These are phyloP conservation scores for Leptopilina clavipes DNA, from an alignment of 1,140 invertebrate genomes.

Conservation along the genomic window DNA sequence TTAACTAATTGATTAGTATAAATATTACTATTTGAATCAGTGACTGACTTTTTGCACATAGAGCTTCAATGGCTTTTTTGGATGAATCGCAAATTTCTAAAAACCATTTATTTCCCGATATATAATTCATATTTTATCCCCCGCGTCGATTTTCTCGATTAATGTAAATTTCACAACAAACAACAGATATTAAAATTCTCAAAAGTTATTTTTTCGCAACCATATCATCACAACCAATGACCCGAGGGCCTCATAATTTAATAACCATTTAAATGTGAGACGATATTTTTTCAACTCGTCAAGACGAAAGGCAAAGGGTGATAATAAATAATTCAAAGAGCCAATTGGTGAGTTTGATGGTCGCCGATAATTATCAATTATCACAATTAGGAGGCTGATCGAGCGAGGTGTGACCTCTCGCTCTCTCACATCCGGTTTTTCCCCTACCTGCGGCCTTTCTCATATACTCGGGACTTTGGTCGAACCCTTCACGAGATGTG, in stretches of 20 bases:
- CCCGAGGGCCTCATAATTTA: slow-evolving; percentile 7
- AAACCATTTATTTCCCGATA: too few relatives aligned
- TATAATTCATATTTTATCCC: not conserved
- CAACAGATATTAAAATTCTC: not conserved
- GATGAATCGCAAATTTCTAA: too few relatives aligned
- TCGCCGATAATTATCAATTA: slow-evolving; percentile 49
- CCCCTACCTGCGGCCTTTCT: not conserved
- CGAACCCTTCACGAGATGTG: slow-evolving; percentile 35
- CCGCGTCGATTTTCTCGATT: not conserved
- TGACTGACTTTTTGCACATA: too few relatives aligned
- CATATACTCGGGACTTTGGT: too few relatives aligned
- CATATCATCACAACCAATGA: not conserved
- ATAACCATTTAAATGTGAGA: slow-evolving; percentile 8
- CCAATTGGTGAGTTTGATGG: slow-evolving; percentile 32
- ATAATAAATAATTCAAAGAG: slow-evolving; percentile 26
- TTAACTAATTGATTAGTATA: too few relatives aligned
- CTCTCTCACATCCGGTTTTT: slow-evolving; percentile 25
- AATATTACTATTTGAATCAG: too few relatives aligned
- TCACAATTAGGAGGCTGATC: slow-evolving; percentile 47
- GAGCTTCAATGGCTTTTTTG: too few relatives aligned
- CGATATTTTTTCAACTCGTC: slow-evolving; percentile 16
- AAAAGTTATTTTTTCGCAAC: not conserved
- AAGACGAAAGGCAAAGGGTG: not conserved
- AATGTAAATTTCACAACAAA: not conserved
- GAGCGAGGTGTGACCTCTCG: slow-evolving; percentile 19